Evolutionary conservation across 1,140 invertebrate species (phyloP), one percentile per base, ranked within the genome.

Genomic region (Aradophagus sp.): DNA sequence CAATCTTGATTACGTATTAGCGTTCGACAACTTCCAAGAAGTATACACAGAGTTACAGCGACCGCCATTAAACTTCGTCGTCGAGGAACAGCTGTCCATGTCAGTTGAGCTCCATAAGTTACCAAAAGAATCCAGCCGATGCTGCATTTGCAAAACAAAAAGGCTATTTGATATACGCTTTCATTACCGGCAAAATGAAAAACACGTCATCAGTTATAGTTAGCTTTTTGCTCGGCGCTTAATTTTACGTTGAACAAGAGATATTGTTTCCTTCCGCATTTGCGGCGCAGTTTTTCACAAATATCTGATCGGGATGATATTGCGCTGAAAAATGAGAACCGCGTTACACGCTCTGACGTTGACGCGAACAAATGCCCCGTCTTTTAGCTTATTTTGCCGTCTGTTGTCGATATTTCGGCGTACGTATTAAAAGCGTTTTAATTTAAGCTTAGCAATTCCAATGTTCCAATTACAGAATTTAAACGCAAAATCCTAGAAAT

Each of bases 1-100:
- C 94, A 96, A 76, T 94, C 93, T 32, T 87, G 81, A 77, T 95
- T 95, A 56, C 93, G 86, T 16, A 89, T 78, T 50, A 90, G 82
- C 0, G 93, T 93, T 77, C 90, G 88, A 29, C 88, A 87, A 36
- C 88, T 88, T 59, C 91, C 88, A 2, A 88, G 80, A 2, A 89
- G 79, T 1, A 93, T 80, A 1, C 92, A 84, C 3, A 92, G 80
- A 20, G 89, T 85, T 12, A 90, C 84, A 10, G 86, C 85, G 4
- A 86, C 56, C 3, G 84, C 80, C 58, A 88, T 73, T 34, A 89
- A 76, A 38, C 80, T 80, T 75, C 86, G 80, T 69, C 87, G 81
- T 52, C 86, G 69, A 56, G 86, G 70, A 70, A 86, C 76, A 15
- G 83, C 78, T 53, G 80, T 83, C 88, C 90, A 91, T 48, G 90